Conservation (phyloP, 2,113 vertebrate species). For the Colaptes auratus region DNA sequence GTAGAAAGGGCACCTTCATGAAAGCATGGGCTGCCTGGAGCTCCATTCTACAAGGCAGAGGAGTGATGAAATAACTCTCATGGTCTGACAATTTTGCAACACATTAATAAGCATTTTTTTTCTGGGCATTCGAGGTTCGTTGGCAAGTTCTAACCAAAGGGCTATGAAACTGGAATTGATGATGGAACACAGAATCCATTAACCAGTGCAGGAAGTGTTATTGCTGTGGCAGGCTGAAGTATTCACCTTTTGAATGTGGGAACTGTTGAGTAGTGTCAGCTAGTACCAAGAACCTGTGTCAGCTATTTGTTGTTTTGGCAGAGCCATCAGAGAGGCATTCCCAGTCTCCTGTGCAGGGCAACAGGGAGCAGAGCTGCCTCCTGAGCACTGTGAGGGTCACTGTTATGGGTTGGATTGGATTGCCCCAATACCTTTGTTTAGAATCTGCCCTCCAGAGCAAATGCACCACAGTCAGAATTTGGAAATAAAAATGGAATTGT, state of each 20-base stretch:
- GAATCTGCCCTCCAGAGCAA: no score
- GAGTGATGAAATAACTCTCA: background rate
- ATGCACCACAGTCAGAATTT: no score
- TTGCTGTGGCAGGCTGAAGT: constrained; percentile 25
- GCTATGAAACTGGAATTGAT: background rate
- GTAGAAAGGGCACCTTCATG: background rate
- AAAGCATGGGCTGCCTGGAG: background rate
- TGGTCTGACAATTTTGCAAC: background rate
- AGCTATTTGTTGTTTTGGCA: background rate
- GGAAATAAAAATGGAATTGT: no score
- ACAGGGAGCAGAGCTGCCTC: no score
- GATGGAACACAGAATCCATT: background rate
- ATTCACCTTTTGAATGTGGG: constrained; percentile 21
- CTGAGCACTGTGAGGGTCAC: no score
- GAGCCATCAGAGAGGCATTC: no score
- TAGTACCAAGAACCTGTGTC: background rate
- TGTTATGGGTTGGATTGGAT: no score
- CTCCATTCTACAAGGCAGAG: constrained; percentile 6
- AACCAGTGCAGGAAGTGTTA: background rate
- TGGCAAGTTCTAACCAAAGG: background rate
- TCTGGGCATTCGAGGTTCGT: background rate
- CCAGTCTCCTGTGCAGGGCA: no score
- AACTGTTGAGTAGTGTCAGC: constrained; percentile 35
- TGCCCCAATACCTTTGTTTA: no score
- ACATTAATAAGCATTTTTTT: constrained; percentile 2